phyloP scores from a whole-genome alignment of 1,140 invertebrate species.

The Caenorhabditis brenneri region DNA sequence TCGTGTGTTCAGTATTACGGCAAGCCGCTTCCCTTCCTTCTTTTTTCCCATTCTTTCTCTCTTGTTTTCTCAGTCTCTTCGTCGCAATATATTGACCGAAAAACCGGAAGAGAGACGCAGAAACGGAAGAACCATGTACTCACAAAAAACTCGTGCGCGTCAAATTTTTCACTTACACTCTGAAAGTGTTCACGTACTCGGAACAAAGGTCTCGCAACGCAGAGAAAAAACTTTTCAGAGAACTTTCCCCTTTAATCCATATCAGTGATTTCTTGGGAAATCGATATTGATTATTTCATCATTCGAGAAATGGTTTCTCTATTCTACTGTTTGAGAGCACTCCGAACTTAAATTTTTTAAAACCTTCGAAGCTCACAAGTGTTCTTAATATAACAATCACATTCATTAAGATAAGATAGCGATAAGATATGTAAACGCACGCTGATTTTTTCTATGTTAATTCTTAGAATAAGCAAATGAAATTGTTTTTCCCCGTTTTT shows the following conservation, averaged over 20 bases:
- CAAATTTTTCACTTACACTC: not conserved
- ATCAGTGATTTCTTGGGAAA: too few relatives aligned
- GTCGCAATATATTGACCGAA: slow-evolving; percentile 20
- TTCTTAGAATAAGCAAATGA: too few relatives aligned
- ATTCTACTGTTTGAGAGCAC: too few relatives aligned
- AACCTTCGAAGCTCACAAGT: too few relatives aligned
- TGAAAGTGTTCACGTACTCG: not conserved
- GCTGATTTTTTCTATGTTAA: too few relatives aligned
- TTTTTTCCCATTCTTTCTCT: not conserved
- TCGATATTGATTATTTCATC: too few relatives aligned
- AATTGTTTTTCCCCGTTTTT: too few relatives aligned
- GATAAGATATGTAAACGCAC: too few relatives aligned
- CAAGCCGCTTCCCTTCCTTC: slow-evolving; percentile 21
- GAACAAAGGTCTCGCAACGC: not conserved
- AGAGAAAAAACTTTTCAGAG: not conserved
- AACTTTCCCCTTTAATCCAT: not conserved
- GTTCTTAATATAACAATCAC: too few relatives aligned
- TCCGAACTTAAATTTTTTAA: too few relatives aligned
- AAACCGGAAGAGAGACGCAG: slow-evolving; percentile 4
- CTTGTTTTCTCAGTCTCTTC: not conserved
- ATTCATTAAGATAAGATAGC: too few relatives aligned
- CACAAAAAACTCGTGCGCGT: not conserved
- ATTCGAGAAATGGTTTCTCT: too few relatives aligned
- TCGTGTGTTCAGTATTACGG: slow-evolving; percentile 35
- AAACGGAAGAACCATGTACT: not conserved